Conservation (phyloP, 1,140 invertebrate genomes). For the Macrotrachela quadricornifera region DNA sequence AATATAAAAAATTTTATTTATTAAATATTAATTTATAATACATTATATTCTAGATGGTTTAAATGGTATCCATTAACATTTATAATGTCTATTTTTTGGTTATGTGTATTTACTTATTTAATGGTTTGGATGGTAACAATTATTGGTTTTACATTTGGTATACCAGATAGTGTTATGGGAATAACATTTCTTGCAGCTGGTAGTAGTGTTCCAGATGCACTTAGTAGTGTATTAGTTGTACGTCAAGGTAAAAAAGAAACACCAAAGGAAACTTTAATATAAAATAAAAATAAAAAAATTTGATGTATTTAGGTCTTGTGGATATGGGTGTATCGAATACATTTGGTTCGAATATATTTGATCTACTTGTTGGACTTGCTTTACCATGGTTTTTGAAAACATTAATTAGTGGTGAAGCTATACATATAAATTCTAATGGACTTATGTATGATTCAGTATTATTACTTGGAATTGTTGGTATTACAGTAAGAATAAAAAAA, state of each 20-base stretch:
- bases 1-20: too few relatives aligned
- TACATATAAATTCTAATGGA: slow-evolving; percentile 29
- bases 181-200: slow-evolving; percentile 80
- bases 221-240: slow-evolving; percentile 81
- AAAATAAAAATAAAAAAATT: too few relatives aligned
- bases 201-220: slow-evolving; percentile 83
- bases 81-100: slow-evolving; percentile 66
- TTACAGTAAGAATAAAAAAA: slow-evolving; percentile 37
- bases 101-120: slow-evolving; percentile 59
- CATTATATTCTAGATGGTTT: slow-evolving; percentile 38
- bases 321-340: slow-evolving; percentile 98
- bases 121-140: slow-evolving; percentile 56
- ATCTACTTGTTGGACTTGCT: slow-evolving; percentile 84
- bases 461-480: slow-evolving; percentile 73
- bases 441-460: slow-evolving; percentile 62
- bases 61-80: slow-evolving; percentile 60
- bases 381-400: slow-evolving; percentile 88
- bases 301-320: slow-evolving; percentile 28
- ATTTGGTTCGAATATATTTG: slow-evolving; percentile 94
- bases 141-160: slow-evolving; percentile 19
- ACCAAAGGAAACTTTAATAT: too few relatives aligned
- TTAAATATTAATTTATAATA: too few relatives aligned
- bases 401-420: slow-evolving; percentile 50
- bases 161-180: slow-evolving; percentile 62
- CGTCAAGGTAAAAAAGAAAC: slow-evolving; percentile 51